phyloP scores from a whole-genome alignment of 53 echinoderm and acorn worm genomes.

The Paracentrotus lividus region DNA sequence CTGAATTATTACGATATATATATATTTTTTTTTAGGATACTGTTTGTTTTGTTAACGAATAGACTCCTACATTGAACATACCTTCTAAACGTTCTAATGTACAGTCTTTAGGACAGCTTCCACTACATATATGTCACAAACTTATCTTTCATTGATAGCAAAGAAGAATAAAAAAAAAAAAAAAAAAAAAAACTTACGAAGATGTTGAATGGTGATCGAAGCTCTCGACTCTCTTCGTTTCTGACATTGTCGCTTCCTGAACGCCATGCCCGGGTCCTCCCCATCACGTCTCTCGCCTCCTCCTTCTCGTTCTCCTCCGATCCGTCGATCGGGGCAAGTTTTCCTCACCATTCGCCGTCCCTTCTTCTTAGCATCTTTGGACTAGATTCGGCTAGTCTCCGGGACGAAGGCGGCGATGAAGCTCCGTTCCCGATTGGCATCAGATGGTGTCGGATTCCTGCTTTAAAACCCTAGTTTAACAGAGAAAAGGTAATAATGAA shows the following conservation, averaged over 20 bases:
- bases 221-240: conserved; percentile 42
- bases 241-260: conserved; percentile 30
- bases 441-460: conserved; percentile 43
- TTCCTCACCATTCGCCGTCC: neutral
- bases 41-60: too few species aligned
- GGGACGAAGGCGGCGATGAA: conserved; percentile 23
- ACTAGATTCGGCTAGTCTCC: conserved; percentile 10
- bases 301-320: conserved; percentile 33
- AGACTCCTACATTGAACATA: too few species aligned
- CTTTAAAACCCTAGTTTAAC: conserved; percentile 3
- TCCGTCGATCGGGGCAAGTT: conserved; percentile 47
- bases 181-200: conserved; percentile 31
- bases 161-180: too few species aligned
- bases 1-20: too few species aligned
- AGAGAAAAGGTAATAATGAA: too few species aligned
- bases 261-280: conserved; percentile 21
- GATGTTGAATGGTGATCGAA: neutral
- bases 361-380: neutral
- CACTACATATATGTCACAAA: too few species aligned
- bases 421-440: neutral
- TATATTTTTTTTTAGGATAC: too few species aligned
- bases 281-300: conserved; percentile 21
- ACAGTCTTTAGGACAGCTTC: too few species aligned
- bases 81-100: too few species aligned
- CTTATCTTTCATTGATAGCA: too few species aligned